phyloP scores from a whole-genome alignment of 37 sponge, comb jelly and placozoan genomes.

The Crambe crambe region DNA sequence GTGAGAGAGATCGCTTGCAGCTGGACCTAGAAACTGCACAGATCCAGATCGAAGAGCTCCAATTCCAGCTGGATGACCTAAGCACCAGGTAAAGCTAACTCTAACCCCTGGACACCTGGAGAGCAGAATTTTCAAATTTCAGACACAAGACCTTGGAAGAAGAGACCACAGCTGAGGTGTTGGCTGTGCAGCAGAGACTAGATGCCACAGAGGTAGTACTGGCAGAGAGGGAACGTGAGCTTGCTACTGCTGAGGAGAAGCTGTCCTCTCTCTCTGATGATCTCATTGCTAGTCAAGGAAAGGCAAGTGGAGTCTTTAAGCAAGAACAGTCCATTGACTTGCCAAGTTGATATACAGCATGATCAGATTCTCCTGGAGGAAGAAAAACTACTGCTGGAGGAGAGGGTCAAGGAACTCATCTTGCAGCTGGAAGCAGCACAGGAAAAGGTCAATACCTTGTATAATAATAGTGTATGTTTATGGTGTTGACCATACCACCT shows the following conservation, averaged over 20 bases:
- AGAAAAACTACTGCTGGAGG: slow-evolving; percentile 54
- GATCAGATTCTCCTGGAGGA: slow-evolving; percentile 39
- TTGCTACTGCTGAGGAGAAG: slow-evolving; percentile 38
- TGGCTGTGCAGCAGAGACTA: slow-evolving; percentile 23
- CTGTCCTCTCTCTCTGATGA: slow-evolving; percentile 34
- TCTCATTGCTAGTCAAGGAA: slow-evolving; percentile 35
- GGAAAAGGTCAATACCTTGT: neutral
- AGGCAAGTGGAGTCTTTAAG: slow-evolving; percentile 3
- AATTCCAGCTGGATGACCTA: slow-evolving; percentile 51
- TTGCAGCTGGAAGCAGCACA: slow-evolving; percentile 22
- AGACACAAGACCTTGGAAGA: slow-evolving; percentile 31
- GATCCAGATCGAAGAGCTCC: slow-evolving; percentile 36
- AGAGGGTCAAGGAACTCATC: slow-evolving; percentile 52
- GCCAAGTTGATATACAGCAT: slow-evolving; percentile 3
- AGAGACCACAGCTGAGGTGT: slow-evolving; percentile 8
- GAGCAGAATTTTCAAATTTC: neutral
- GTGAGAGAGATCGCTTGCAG: slow-evolving; percentile 33
- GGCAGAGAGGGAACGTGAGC: slow-evolving; percentile 39
- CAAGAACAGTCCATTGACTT: neutral
- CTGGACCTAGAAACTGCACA: slow-evolving; percentile 21
- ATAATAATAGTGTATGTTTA: neutral
- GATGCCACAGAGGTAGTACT: slow-evolving; percentile 27
- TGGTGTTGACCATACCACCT: neutral
- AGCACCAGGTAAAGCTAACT: slow-evolving; percentile 13
- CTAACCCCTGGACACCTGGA: neutral